A percentile compares a stretch with the other conserved stretches of the same genome.
These are phyloP conservation scores for Enteromius trimaculatus DNA, from an alignment of 2,797 vertebrate genomes.

Conservation along the genomic window DNA sequence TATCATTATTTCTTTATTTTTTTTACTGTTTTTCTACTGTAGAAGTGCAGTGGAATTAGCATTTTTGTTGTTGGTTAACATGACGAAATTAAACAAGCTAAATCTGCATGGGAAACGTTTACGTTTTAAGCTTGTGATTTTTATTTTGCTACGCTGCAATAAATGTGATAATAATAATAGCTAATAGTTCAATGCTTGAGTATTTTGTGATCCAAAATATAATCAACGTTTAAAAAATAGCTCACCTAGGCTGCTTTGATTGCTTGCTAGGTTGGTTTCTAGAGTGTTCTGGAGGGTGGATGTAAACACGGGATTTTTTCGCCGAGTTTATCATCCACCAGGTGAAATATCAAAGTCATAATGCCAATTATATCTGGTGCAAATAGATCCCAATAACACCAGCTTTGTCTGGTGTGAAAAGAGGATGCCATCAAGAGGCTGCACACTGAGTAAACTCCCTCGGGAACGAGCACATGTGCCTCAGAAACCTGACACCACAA, in stretches of 20 bases:
- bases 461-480: conserved; percentile 5
- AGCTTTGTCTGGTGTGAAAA: not conserved
- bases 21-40: not conserved
- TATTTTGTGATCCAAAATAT: not conserved
- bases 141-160: not conserved
- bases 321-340: not conserved
- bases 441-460: not conserved
- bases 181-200: not conserved
- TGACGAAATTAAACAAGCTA: too few species aligned
- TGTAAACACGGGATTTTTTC: not conserved
- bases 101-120: not conserved
- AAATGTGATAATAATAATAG: not conserved
- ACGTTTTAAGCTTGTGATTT: not conserved
- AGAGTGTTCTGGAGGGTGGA: not conserved
- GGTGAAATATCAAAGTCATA: not conserved
- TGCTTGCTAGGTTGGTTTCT: not conserved
- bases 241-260: not conserved
- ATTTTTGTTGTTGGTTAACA: not conserved
- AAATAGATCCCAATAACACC: not conserved
- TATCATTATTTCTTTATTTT: not conserved
- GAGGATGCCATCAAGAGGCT: not conserved
- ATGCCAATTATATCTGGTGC: not conserved
- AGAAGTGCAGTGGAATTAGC: not conserved
- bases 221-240: not conserved
- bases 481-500: conserved; percentile 24